Base-by-base conservation (phyloP, 2,113 vertebrate species). In the Erinaceus europaeus region DNA sequence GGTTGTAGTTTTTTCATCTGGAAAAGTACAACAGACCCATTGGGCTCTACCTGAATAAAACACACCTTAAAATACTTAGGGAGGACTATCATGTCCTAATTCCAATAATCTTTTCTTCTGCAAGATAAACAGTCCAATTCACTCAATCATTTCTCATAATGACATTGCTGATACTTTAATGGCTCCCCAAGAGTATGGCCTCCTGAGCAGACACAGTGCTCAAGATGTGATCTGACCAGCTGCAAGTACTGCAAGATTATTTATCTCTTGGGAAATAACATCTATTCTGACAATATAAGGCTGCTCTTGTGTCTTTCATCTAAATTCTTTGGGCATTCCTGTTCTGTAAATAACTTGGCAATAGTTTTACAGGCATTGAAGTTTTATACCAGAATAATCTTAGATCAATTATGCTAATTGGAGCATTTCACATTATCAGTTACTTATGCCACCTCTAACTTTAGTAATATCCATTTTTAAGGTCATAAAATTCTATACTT, bases 101-200 rank as follows among this genome's bases (percentile, higher is more conserved):
- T 20, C n/a, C 21, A 29, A 74, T 88, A 90, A 50, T 90, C 27
- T 94, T 69, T 91, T 78, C 65, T 92, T 74, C 65, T 84, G 42
- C 55, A 42, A 55, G 74, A 78, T 89, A 85, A 88, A 55, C 34
- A 88, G 23, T 8, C 20, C 46, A 73, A 77, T 84, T 90, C 62
- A 78, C 27, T 59, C 10, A 44, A 1, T n/a, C 3, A 0, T 77
- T 88, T 74, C 44, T 89, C 48, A 55, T 84, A 69, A 84, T 48
- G 64, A 67, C 65, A 65, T 89, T 76, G 86, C 84, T 81, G 27
- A 48, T 91, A 40, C 73, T 91, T 87, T 91, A 87, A 62, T 76
- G 79, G 44, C 62, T 85, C 52, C 17, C 1, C 38, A 64, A 74
- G 75, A 86, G 15, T 73, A 72, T 65, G 52, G 13, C 34, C 7